Evolutionary conservation across 2,797 vertebrate genomes (phyloP).

Genomic region (Phoxinus dragarum): DNA sequence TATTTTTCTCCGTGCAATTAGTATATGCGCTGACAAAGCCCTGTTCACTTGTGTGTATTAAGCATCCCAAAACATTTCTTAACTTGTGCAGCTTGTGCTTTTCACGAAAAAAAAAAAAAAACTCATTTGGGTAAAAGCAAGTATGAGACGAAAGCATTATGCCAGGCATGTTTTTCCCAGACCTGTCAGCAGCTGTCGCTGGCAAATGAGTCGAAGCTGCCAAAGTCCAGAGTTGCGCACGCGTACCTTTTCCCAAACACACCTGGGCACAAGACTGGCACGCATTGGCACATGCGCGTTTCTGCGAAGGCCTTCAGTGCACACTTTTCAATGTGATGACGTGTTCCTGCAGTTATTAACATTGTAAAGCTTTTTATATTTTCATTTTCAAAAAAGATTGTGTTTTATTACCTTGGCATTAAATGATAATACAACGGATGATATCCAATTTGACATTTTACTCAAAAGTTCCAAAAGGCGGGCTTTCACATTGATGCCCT

Average conservation of each 20-base stretch:
- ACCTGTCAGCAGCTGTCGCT: constrained; percentile 57
- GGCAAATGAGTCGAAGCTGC: constrained; percentile 35
- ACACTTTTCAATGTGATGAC: not conserved
- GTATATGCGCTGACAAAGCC: constrained; percentile 47
- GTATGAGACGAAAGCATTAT: constrained; percentile 16
- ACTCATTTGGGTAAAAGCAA: constrained; percentile 37
- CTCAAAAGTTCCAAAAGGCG: not conserved
- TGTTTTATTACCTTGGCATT: not conserved
- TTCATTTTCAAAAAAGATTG: not conserved
- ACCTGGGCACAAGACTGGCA: constrained; percentile 33
- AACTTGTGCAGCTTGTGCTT: constrained; percentile 6
- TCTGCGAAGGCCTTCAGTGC: constrained; percentile 55
- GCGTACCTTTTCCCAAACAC: constrained; percentile 32
- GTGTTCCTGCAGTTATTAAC: not conserved
- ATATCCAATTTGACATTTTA: not conserved
- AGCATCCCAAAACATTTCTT: constrained; percentile 22
- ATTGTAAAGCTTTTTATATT: not conserved
- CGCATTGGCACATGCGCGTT: constrained; percentile 12
- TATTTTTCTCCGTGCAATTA: constrained; percentile 47
- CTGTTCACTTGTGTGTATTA: constrained; percentile 7
- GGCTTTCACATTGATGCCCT: not conserved
- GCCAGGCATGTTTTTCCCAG: constrained; percentile 39
- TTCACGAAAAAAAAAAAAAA: not conserved
- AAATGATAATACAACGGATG: not conserved
- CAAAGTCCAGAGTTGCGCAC: constrained; percentile 27